Conservation (phyloP, 1,140 invertebrate species). For the Phortica variegata region DNA sequence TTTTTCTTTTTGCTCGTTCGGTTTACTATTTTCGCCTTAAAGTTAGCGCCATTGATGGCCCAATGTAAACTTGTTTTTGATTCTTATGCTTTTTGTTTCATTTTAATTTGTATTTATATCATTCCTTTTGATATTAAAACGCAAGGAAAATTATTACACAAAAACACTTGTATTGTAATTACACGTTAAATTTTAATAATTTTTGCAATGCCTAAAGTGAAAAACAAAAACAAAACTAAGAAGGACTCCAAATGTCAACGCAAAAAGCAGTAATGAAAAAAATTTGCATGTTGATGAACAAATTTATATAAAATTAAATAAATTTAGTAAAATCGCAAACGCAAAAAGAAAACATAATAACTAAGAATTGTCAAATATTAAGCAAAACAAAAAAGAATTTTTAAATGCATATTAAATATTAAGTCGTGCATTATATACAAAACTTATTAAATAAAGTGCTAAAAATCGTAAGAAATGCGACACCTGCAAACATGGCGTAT, state of each 20-base stretch:
- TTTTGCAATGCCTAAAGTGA: not conserved
- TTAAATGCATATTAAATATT: conserved; percentile 35
- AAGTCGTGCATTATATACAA: conserved; percentile 21
- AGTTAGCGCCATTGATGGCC: conserved; percentile 81
- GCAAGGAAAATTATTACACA: conserved; percentile 12
- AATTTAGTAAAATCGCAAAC: conserved; percentile 31
- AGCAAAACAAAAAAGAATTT: conserved; percentile 33
- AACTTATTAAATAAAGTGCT: conserved; percentile 17
- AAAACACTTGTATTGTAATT: not conserved
- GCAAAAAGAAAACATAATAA: no score
- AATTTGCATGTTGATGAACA: conserved; percentile 20
- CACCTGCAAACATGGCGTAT: no score
- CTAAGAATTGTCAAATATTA: not conserved
- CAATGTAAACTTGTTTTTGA: conserved; percentile 63
- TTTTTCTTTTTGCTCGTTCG: conserved; percentile 74
- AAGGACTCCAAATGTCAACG: conserved; percentile 22
- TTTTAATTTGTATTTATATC: conserved; percentile 52
- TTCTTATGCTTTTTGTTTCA: conserved; percentile 40
- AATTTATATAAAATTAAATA: conserved; percentile 8
- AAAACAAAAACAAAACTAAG: conserved; percentile 15
- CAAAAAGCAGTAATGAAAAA: no score
- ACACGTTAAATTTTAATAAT: not conserved
- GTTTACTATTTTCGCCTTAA: conserved; percentile 89
- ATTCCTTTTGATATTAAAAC: conserved; percentile 57
- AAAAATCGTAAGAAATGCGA: no score